These are phyloP conservation scores for Epinephelus cyanopodus DNA, from an alignment of 2,113 vertebrate genomes.

Conservation along the genomic window DNA sequence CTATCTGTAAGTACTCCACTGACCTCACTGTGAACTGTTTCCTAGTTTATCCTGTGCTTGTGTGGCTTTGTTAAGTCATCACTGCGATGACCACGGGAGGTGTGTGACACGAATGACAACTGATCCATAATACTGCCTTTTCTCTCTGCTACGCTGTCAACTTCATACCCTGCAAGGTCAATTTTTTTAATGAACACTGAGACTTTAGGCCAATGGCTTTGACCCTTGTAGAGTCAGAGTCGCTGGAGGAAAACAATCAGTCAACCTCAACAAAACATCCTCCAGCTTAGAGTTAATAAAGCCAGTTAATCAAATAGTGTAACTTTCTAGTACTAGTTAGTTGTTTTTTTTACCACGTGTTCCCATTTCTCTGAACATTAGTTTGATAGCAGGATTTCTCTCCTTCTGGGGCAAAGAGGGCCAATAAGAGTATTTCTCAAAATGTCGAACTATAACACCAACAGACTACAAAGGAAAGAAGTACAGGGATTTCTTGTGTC, in stretches of 20 bases:
- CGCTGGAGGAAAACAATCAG: background rate
- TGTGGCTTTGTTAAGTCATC: constrained; percentile 23
- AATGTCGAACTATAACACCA: background rate
- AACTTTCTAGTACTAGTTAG: background rate
- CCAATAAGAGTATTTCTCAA: background rate
- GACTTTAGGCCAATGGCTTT: background rate
- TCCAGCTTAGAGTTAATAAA: background rate
- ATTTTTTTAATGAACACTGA: background rate
- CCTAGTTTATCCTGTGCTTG: background rate
- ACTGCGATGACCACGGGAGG: constrained; percentile 26
- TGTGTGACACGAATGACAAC: constrained; percentile 30
- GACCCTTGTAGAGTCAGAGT: background rate
- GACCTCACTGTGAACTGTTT: constrained; percentile 2
- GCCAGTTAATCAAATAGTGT: background rate
- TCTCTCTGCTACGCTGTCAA: background rate
- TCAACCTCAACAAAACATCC: background rate
- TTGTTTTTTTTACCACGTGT: too few species aligned
- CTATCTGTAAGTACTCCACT: background rate
- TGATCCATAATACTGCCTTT: constrained; percentile 36
- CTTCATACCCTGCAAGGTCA: constrained; percentile 3
- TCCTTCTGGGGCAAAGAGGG: background rate
- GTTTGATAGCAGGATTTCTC: too few species aligned
- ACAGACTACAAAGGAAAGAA: background rate
- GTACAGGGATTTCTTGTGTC: background rate
- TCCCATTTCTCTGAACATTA: too few species aligned